phyloP scores from a whole-genome alignment of 2,113 vertebrate genomes.

The Heloderma charlesbogerti region DNA sequence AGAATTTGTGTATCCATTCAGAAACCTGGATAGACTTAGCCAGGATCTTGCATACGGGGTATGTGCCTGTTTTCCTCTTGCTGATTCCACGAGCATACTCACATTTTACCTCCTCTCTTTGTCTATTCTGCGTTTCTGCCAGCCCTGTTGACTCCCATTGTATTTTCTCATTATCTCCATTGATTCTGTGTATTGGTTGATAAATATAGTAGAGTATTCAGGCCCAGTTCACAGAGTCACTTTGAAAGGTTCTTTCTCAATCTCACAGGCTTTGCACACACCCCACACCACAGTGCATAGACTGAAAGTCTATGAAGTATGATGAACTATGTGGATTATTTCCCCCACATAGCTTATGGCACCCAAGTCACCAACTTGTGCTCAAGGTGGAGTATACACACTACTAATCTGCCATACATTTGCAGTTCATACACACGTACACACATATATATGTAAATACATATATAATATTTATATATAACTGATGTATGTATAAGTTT shows the following conservation, averaged over 20 bases:
- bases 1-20: not conserved
- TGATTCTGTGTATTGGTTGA: slow-evolving; percentile 23
- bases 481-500: no score
- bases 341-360: not conserved
- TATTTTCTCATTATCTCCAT: slow-evolving; percentile 16
- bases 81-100: not conserved
- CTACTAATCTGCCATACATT: not conserved
- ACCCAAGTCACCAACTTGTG: not conserved
- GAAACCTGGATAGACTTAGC: not conserved
- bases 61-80: not conserved
- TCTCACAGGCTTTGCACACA: not conserved
- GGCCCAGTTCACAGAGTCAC: not conserved
- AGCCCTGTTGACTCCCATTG: not conserved
- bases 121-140: not conserved
- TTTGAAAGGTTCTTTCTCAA: not conserved
- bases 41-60: not conserved
- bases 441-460: no score
- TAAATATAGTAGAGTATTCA: rapidly evolving
- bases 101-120: not conserved
- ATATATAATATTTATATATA: no score
- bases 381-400: not conserved
- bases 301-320: not conserved
- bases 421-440: no score
- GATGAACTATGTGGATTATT: not conserved
- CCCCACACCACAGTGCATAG: not conserved